Conservation (phyloP, 2,888 invertebrate species). For the Drosophila setosimentum region DNA sequence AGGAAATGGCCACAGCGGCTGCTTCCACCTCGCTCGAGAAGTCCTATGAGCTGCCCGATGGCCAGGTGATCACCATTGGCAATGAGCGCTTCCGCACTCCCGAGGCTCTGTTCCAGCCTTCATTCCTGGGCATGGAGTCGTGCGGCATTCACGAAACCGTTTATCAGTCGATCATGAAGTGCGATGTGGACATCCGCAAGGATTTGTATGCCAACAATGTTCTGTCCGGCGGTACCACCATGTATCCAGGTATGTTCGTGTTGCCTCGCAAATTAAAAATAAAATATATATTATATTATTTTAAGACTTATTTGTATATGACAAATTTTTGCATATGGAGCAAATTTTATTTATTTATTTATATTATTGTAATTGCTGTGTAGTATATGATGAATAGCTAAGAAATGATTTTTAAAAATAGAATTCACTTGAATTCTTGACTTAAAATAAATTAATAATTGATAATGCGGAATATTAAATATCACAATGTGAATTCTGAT, state of each 20-base stretch:
- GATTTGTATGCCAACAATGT: constrained; percentile 97
- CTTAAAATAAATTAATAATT: too few species aligned
- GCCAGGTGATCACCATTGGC: constrained; percentile 96
- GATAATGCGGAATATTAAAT: neutral
- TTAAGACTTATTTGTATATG: neutral
- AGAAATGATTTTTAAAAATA: neutral
- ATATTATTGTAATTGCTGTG: neutral
- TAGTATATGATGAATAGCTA: neutral
- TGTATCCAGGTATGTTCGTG: constrained; percentile 89
- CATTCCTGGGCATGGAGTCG: constrained; percentile 93
- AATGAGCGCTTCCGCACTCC: constrained; percentile 98
- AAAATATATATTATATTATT: neutral
- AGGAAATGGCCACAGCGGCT: constrained; percentile 97
- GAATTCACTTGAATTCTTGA: neutral
- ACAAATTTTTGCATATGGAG: neutral
- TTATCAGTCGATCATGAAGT: constrained; percentile 99
- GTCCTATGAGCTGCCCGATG: constrained; percentile 97
- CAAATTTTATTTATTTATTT: neutral
- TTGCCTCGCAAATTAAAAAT: neutral
- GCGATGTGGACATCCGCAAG: constrained; percentile 97
- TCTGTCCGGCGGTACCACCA: constrained; percentile 94
- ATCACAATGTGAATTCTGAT: neutral
- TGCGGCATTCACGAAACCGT: constrained; percentile 97
- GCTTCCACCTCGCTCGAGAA: constrained; percentile 97
- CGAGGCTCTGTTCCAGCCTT: constrained; percentile 97